These are phyloP conservation scores for Myotis findleyi DNA, from an alignment of 2,797 vertebrate species.

Conservation along the genomic window DNA sequence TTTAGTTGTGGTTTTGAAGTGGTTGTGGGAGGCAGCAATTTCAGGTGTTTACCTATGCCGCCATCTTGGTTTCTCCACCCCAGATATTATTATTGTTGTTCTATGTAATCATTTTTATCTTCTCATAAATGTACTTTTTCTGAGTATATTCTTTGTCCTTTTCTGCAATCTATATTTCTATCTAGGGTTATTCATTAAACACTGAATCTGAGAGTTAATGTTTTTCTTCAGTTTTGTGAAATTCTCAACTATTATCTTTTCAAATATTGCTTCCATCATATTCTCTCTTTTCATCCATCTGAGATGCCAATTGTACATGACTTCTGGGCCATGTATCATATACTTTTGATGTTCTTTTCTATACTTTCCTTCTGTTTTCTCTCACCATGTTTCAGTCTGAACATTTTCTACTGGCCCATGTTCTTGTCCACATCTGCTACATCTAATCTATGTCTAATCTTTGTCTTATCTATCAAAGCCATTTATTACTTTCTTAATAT, in stretches of 20 bases:
- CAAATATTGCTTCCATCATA: background rate
- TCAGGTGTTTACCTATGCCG: no score
- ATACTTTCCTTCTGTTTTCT: background rate
- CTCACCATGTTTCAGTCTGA: background rate
- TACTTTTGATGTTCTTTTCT: background rate
- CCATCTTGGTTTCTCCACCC: background rate
- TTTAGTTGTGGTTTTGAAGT: no score
- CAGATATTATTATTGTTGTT: background rate
- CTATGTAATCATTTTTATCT: background rate
- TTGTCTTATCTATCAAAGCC: background rate
- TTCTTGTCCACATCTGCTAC: background rate
- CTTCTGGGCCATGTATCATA: background rate
- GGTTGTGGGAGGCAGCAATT: no score
- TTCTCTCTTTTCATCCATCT: background rate
- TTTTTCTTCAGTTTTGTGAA: background rate
- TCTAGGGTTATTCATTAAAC: background rate
- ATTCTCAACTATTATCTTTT: background rate
- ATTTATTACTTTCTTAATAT: background rate
- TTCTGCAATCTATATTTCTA: background rate
- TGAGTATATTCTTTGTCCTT: background rate
- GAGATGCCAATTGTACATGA: background rate
- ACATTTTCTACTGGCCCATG: background rate
- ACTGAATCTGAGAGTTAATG: background rate
- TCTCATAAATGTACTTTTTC: background rate
- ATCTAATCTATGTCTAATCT: background rate